Evolutionary conservation across 2,888 invertebrate species (phyloP), one percentile per base, ranked within the genome.

Genomic region (Neoitamus cyanurus): DNA sequence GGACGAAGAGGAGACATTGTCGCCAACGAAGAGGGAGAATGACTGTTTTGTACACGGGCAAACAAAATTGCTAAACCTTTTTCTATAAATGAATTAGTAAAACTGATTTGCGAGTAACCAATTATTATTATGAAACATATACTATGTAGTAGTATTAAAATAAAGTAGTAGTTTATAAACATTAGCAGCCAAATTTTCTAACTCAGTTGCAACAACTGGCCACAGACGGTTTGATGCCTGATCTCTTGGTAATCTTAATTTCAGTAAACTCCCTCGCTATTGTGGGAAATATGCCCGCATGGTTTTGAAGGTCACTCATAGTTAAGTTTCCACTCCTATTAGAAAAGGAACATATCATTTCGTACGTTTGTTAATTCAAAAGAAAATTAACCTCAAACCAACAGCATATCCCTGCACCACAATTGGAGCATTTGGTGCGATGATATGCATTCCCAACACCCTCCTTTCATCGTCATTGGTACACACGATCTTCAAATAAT

Each of bases 341-440:
- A 73, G 42, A 42, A 36, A 28, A 46, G 30, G n/a, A 73, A 25
- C 2, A 36, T 20, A 31, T 36, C n/a, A 31, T 73, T 34, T 15
- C 0, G n/a, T n/a, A n/a, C n/a, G n/a, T n/a, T n/a, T n/a, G 28
- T 30, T 13, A 69, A 75, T 30, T 48, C 11, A 13, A 20, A 34
- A 46, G 48, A 13, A 13, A 31, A 30, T 36, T 9, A 28, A 85
- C 85, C 69, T 83, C 7, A 85, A 20, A 7, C 83, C 85, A 25
- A 48, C 48, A 9, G 83, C 83, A 78, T 83, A 85, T 70, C 85
- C 85, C 36, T 85, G 85, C 31, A 85, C 77, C 9, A 83, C 75
- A 20, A 13, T 46, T 3, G 83, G 36, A 2, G 83, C 83, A 42
- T 68, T 11, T 15, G 85, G 85, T 15, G 72, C 85, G 3, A 78